Percentiles rank a stretch among this genome's conserved stretches.
These are phyloP conservation scores for Sylvia borin DNA, from an alignment of 2,797 vertebrate genomes.

Conservation along the genomic window DNA sequence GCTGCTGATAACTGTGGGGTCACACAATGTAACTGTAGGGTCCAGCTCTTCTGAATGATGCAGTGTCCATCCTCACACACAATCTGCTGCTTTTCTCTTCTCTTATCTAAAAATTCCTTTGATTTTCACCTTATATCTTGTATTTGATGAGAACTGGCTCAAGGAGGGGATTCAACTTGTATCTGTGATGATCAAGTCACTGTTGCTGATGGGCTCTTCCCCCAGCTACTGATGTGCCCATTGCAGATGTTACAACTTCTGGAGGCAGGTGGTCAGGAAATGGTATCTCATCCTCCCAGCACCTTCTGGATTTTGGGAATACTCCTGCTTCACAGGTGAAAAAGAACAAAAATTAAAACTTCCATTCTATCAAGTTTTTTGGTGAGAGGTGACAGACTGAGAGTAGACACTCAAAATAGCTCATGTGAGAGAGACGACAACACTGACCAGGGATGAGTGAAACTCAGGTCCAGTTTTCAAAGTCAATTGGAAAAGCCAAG, in stretches of 20 bases:
- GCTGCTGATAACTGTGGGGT: not conserved
- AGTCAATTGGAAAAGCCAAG: not conserved
- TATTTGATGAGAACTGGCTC: not conserved
- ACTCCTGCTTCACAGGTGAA: not conserved
- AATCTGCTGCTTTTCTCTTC: not conserved
- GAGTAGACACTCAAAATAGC: not conserved
- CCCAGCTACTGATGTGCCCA: not conserved
- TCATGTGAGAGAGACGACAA: not conserved
- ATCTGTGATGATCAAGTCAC: not conserved
- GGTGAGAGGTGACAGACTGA: not conserved
- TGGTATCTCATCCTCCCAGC: not conserved
- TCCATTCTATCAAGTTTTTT: not conserved
- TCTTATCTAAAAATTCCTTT: conserved; percentile 1
- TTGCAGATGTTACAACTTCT: not conserved
- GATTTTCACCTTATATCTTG: not conserved
- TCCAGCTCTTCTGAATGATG: not conserved
- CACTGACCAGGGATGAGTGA: not conserved
- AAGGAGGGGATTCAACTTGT: not conserved
- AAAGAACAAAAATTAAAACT: not conserved
- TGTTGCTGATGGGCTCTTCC: not conserved
- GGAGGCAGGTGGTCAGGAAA: not conserved
- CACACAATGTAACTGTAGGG: not conserved
- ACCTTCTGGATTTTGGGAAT: not conserved
- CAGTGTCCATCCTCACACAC: not conserved
- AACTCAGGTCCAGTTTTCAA: not conserved